Evolutionary conservation across 2,113 vertebrate species (phyloP).

Genomic region (Vicugna pacos): DNA sequence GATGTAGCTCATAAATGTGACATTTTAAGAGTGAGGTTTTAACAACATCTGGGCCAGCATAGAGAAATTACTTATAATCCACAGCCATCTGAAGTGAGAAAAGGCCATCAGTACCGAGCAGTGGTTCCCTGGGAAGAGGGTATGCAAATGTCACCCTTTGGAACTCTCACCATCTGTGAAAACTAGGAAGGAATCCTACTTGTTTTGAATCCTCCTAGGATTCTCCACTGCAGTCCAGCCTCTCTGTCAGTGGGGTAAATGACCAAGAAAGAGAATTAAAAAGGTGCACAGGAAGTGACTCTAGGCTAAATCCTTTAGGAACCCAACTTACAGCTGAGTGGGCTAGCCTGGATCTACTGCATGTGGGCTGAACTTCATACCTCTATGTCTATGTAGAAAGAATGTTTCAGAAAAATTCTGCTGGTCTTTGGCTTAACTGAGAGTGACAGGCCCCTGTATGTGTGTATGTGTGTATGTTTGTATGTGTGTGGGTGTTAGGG

Average conservation of each 20-base stretch:
- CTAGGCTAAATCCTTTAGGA: neutral
- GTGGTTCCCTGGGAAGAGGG: neutral
- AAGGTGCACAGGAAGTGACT: neutral
- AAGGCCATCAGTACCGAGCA: neutral
- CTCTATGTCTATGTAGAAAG: neutral
- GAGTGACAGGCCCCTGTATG: constrained; percentile 28
- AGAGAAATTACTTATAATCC: neutral
- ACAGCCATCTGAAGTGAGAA: neutral
- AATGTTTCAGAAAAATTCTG: constrained; percentile 15
- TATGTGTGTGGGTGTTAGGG: neutral
- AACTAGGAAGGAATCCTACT: neutral
- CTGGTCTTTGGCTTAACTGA: constrained; percentile 44
- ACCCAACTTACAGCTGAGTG: neutral
- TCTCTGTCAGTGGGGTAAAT: constrained; percentile 4
- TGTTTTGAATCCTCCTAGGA: neutral
- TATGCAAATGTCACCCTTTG: neutral
- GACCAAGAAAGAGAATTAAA: constrained; percentile 28
- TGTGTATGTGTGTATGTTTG: neutral
- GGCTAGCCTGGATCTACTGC: neutral
- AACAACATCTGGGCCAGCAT: neutral
- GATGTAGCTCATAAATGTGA: neutral
- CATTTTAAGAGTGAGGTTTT: constrained; percentile 13
- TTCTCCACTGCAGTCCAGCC: neutral
- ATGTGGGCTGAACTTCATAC: constrained; percentile 39
- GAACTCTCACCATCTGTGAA: neutral